Percentiles rank a stretch among this genome's conserved stretches.
These are phyloP conservation scores for Noctua janthe DNA, from an alignment of 2,888 invertebrate species.

Conservation along the genomic window DNA sequence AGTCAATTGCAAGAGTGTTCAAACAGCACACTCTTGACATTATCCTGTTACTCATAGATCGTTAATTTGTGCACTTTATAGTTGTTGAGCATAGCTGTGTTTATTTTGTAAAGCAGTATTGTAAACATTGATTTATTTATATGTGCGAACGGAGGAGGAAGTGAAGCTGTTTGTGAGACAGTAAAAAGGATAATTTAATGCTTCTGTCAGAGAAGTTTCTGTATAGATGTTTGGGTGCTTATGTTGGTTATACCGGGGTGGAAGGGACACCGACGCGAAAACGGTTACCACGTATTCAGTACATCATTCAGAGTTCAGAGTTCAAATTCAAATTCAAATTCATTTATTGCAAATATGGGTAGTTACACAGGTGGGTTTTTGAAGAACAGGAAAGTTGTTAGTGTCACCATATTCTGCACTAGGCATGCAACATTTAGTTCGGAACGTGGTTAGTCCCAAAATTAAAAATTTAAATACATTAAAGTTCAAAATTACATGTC, in stretches of 20 bases:
- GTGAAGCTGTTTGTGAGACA: not conserved
- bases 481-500: too few relatives aligned
- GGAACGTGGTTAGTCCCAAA: too few relatives aligned
- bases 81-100: constrained; percentile 13
- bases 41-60: constrained; percentile 52
- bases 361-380: too few relatives aligned
- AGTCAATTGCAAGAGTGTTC: constrained; percentile 20
- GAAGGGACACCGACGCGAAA: too few relatives aligned
- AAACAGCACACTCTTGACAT: constrained; percentile 1
- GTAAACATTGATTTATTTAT: constrained; percentile 39
- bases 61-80: constrained; percentile 27
- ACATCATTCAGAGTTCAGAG: too few relatives aligned
- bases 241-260: not conserved
- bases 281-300: too few relatives aligned
- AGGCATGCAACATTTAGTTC: too few relatives aligned
- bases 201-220: not conserved
- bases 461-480: too few relatives aligned
- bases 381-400: too few relatives aligned
- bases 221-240: not conserved
- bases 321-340: too few relatives aligned
- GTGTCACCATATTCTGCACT: too few relatives aligned
- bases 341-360: too few relatives aligned
- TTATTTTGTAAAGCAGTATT: constrained; percentile 34
- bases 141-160: constrained; percentile 7
- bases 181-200: constrained; percentile 25